phyloP scores from a whole-genome alignment of 92 coral and sea anemone species.

The Paragorgia papillata region DNA sequence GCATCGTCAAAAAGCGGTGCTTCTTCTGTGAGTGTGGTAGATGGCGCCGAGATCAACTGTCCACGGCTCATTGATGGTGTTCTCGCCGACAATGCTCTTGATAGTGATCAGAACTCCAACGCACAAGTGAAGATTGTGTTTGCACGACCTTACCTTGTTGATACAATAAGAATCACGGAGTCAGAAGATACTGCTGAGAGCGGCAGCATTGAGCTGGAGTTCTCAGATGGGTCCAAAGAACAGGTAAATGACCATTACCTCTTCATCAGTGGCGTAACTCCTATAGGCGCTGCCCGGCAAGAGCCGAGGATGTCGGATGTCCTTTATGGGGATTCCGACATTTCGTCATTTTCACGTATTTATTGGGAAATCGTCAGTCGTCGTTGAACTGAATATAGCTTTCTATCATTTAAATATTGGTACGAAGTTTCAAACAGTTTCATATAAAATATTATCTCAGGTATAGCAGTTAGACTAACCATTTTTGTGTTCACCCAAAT shows the following conservation, averaged over 20 bases:
- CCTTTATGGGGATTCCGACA: too few relatives aligned
- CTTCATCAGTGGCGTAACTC: too few relatives aligned
- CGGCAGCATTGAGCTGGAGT: background rate
- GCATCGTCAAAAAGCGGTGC: slow-evolving; percentile 20
- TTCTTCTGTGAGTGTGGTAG: slow-evolving; percentile 1
- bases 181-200: background rate
- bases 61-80: slow-evolving; percentile 1
- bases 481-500: too few relatives aligned
- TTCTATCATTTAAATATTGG: too few relatives aligned
- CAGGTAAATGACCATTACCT: background rate
- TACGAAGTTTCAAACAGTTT: too few relatives aligned
- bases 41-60: background rate
- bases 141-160: slow-evolving; percentile 24
- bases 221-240: slow-evolving; percentile 15
- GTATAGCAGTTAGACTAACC: too few relatives aligned
- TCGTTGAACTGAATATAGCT: too few relatives aligned
- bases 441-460: too few relatives aligned
- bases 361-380: too few relatives aligned
- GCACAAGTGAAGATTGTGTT: background rate
- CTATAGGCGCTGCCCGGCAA: too few relatives aligned
- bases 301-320: too few relatives aligned
- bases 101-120: slow-evolving; percentile 8
- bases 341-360: too few relatives aligned
- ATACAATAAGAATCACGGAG: slow-evolving; percentile 19
- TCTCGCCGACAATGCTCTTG: background rate